These are phyloP conservation scores for Lagopus leucura DNA, from an alignment of 2,113 vertebrate species.

Conservation along the genomic window DNA sequence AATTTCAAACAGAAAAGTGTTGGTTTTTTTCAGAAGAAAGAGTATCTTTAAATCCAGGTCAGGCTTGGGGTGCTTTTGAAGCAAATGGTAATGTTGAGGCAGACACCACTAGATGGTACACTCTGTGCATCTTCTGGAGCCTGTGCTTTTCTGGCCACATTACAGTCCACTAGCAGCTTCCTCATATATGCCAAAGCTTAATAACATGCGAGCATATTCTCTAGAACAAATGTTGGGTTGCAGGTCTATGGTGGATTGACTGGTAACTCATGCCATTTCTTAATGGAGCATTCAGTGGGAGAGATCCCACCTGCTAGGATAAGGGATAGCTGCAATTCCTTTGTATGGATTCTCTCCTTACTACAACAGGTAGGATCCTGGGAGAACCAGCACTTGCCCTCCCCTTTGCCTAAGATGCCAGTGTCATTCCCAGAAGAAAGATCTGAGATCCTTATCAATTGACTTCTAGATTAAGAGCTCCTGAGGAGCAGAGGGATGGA, in stretches of 20 bases:
- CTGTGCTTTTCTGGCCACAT: accelerated
- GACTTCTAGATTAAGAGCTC: neutral
- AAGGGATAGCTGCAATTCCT: neutral
- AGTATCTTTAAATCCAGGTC: neutral
- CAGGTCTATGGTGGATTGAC: neutral
- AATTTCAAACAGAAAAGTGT: neutral
- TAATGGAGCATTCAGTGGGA: neutral
- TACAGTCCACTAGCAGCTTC: neutral
- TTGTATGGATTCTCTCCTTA: neutral
- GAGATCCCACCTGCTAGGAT: neutral
- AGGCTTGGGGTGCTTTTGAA: neutral
- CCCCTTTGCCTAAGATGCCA: neutral
- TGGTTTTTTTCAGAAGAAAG: neutral
- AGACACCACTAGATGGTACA: slow-evolving; percentile 49
- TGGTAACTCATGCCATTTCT: accelerated
- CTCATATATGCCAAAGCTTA: neutral
- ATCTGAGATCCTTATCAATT: neutral
- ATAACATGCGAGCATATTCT: neutral
- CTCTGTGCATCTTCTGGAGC: accelerated
- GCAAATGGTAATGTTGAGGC: neutral
- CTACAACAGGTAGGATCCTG: neutral
- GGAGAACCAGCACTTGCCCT: neutral
- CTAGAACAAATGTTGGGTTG: neutral
- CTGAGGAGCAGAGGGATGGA: neutral
- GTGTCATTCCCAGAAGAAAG: neutral